Evolutionary conservation across 2,888 invertebrate species (phyloP).

Genomic region (Aquatica leii): DNA sequence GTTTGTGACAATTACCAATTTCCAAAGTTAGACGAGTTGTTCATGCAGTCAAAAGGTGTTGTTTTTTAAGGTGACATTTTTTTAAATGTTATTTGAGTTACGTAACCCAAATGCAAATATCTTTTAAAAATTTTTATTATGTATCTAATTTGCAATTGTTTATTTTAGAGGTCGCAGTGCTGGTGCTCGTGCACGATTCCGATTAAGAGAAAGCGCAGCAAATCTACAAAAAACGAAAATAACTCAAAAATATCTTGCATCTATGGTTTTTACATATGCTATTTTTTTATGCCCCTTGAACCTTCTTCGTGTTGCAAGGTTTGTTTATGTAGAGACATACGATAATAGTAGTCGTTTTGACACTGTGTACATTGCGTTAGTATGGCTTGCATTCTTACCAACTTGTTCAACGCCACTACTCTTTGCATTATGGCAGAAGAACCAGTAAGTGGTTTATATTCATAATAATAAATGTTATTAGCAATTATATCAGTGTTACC

Average conservation of each 20-base stretch:
- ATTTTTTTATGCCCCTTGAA: conserved; percentile 74
- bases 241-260: conserved; percentile 72
- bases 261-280: conserved; percentile 72
- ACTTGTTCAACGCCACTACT: conserved; percentile 72
- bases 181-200: conserved; percentile 57
- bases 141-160: too few species aligned
- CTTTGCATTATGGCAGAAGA: conserved; percentile 71
- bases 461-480: too few species aligned
- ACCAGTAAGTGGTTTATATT: conserved; percentile 66
- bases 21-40: too few species aligned
- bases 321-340: conserved; percentile 73
- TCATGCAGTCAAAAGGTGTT: too few species aligned
- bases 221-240: conserved; percentile 70
- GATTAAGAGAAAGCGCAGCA: conserved; percentile 65
- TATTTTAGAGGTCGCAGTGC: conserved; percentile 49
- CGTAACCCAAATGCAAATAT: too few species aligned
- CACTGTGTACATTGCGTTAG: conserved; percentile 72
- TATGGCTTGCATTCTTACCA: conserved; percentile 76
- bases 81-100: too few species aligned
- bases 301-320: conserved; percentile 66
- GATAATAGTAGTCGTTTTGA: conserved; percentile 74
- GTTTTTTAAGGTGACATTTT: too few species aligned
- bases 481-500: too few species aligned
- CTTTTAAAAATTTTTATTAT: too few species aligned
- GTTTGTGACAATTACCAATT: too few species aligned